These are phyloP conservation scores for Chionodraco myersi DNA, from an alignment of 2,113 vertebrate genomes.

Conservation along the genomic window DNA sequence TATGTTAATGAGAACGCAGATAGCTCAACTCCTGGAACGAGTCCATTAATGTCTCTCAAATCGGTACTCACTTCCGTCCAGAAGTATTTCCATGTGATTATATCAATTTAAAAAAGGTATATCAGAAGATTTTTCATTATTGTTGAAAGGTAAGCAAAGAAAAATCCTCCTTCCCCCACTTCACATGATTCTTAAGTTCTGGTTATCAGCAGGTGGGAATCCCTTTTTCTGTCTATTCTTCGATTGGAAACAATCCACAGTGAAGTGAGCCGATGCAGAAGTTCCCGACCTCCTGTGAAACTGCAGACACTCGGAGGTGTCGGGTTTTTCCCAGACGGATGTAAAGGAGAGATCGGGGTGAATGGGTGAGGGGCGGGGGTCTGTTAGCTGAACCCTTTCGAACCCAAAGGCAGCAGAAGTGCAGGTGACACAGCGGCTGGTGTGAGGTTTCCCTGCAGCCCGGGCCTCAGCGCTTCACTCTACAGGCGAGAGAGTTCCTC, in stretches of 20 bases:
- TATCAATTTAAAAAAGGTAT: too few relatives aligned
- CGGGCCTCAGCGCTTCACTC: conserved; percentile 50
- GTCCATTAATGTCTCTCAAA: too few relatives aligned
- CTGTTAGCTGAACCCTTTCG: conserved; percentile 57
- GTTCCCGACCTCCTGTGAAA: conserved; percentile 12
- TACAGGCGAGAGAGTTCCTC: conserved; percentile 28
- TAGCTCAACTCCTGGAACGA: too few relatives aligned
- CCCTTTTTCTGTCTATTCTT: neutral
- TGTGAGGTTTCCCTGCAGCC: conserved; percentile 69
- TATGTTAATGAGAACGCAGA: too few relatives aligned
- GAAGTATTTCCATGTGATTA: neutral
- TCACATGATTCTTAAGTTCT: neutral
- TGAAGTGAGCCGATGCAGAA: neutral
- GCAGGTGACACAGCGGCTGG: conserved; percentile 63
- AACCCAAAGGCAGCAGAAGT: conserved; percentile 75
- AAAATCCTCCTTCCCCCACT: neutral
- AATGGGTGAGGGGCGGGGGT: conserved; percentile 38
- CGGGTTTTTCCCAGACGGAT: conserved; percentile 31
- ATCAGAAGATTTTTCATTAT: neutral
- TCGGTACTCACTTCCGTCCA: too few relatives aligned
- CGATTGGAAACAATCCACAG: neutral
- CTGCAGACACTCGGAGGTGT: conserved; percentile 23
- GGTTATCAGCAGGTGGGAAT: neutral
- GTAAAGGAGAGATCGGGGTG: conserved; percentile 44
- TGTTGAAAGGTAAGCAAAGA: neutral